Percentiles rank a stretch among this genome's conserved stretches.
Evolutionary conservation across 2,888 invertebrate genomes (phyloP).

Genomic region (Steinernema carpocapsae): DNA sequence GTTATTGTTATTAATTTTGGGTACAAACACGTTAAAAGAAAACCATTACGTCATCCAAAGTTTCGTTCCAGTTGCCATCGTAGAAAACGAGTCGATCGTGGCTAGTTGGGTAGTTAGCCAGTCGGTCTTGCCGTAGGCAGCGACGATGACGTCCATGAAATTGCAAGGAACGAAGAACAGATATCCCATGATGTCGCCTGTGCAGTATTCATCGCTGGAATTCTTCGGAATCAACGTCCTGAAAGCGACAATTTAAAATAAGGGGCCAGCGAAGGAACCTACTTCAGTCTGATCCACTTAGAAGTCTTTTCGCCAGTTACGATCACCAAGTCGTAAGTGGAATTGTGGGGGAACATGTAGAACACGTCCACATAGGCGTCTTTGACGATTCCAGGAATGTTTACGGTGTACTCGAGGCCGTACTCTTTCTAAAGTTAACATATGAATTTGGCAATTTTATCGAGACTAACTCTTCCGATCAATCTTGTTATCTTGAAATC

Average conservation of each 20-base stretch:
- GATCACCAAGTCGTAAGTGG: conserved; percentile 25
- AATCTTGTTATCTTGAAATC: neutral
- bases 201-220: neutral
- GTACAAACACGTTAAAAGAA: too few species aligned
- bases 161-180: conserved; percentile 30
- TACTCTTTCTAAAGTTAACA: too few species aligned
- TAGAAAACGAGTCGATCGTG: neutral
- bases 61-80: conserved; percentile 13
- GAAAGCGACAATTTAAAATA: neutral
- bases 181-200: neutral
- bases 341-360: conserved; percentile 4
- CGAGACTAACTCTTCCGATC: too few species aligned
- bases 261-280: too few species aligned
- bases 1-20: too few species aligned
- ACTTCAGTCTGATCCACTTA: too few species aligned
- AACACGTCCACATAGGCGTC: conserved; percentile 22
- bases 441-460: too few species aligned
- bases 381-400: conserved; percentile 9
- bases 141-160: conserved; percentile 1
- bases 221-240: neutral
- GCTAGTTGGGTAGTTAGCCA: neutral
- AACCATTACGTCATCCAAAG: conserved; percentile 18
- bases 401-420: conserved; percentile 15
- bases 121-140: neutral
- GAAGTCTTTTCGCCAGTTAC: too few species aligned